Evolutionary conservation across 2,888 invertebrate species (phyloP).

Genomic region (Nysson spinosus): DNA sequence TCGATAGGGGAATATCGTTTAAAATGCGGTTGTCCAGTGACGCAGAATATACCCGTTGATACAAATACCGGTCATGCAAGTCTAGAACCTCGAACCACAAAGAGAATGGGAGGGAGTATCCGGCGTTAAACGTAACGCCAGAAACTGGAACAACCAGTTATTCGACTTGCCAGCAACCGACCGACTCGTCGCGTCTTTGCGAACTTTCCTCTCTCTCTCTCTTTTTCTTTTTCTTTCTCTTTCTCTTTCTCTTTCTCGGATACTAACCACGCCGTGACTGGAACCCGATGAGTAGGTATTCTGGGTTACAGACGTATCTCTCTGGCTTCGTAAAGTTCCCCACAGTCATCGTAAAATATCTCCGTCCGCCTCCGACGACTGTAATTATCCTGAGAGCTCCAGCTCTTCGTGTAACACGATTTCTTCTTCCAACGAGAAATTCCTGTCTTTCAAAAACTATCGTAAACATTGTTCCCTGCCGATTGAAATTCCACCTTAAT

Average conservation of each 20-base stretch:
- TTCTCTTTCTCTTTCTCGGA: conserved; percentile 10
- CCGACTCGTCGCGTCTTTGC: conserved; percentile 42
- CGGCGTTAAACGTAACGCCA: conserved; percentile 57
- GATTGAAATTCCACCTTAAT: no score
- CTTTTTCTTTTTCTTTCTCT: conserved; percentile 1
- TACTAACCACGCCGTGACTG: conserved; percentile 29
- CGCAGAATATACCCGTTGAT: conserved; percentile 25
- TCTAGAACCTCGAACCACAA: conserved; percentile 1
- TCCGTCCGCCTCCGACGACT: conserved; percentile 6
- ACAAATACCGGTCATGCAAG: conserved; percentile 32
- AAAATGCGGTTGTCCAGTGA: conserved; percentile 27
- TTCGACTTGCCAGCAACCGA: conserved; percentile 36
- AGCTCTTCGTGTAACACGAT: conserved; percentile 5
- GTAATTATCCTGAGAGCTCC: conserved; percentile 10
- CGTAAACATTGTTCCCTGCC: background rate
- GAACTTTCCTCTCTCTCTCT: conserved; percentile 36
- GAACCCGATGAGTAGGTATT: conserved; percentile 29
- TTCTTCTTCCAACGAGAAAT: background rate
- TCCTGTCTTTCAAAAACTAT: background rate
- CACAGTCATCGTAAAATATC: conserved; percentile 19
- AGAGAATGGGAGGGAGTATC: conserved; percentile 26
- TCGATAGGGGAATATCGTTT: conserved; percentile 20
- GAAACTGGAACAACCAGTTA: conserved; percentile 65
- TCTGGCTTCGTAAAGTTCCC: conserved; percentile 28
- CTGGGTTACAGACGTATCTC: conserved; percentile 32